These are phyloP conservation scores for Jacana jacana DNA, from an alignment of 2,113 vertebrate genomes.

Conservation along the genomic window DNA sequence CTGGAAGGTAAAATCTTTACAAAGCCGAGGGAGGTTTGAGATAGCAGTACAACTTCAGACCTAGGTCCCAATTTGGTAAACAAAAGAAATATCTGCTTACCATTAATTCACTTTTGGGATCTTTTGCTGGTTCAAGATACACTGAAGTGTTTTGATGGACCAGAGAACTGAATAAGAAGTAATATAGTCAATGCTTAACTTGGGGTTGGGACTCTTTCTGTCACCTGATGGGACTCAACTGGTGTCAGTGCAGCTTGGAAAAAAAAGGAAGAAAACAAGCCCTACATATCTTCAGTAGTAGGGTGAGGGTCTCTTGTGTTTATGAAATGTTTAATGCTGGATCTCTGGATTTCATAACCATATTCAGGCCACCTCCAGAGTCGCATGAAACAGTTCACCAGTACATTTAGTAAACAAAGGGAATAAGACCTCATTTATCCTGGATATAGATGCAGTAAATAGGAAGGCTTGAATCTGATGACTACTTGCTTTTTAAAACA, in stretches of 20 bases:
- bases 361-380: neutral
- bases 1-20: neutral
- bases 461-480: neutral
- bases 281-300: neutral
- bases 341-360: neutral
- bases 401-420: neutral
- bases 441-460: neutral
- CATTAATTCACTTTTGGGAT: neutral
- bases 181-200: rapidly evolving
- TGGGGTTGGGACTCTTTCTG: neutral
- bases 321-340: neutral
- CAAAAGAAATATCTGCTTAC: neutral
- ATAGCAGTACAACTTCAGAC: neutral
- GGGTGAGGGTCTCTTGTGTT: neutral
- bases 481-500: neutral
- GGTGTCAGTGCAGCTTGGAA: neutral
- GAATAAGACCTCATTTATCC: neutral
- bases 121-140: neutral
- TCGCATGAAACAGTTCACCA: neutral
- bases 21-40: neutral
- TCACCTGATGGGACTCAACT: neutral
- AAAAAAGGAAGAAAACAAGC: neutral
- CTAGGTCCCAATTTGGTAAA: neutral
- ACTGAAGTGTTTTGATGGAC: neutral
- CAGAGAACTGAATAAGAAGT: neutral